A percentile compares a stretch with the other conserved stretches of the same genome.
phyloP scores from a whole-genome alignment of 2,888 invertebrate genomes.

The Koerneria pararmatus region DNA sequence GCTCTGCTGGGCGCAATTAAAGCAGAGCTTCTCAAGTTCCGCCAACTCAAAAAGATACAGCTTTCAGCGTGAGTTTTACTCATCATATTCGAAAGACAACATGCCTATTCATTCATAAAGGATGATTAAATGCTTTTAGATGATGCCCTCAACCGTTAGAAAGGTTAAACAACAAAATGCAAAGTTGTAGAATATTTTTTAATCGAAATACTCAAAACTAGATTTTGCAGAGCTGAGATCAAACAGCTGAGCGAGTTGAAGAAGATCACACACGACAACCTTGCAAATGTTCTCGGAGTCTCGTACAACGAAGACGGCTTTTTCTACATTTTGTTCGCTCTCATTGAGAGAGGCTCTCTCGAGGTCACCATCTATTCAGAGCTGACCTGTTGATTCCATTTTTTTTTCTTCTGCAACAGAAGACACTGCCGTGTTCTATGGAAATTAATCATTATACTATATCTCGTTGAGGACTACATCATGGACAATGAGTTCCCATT shows the following conservation, averaged over 20 bases:
- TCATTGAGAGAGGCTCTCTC: conserved; percentile 51
- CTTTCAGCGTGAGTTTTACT: conserved; percentile 37
- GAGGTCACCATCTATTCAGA: no score
- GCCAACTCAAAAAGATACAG: conserved; percentile 41
- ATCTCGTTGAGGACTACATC: conserved; percentile 43
- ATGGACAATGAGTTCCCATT: conserved; percentile 48
- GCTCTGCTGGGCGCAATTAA: conserved; percentile 48
- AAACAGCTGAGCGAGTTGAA: conserved; percentile 47
- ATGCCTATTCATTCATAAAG: no score
- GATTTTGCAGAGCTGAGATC: conserved; percentile 33
- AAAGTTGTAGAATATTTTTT: not conserved
- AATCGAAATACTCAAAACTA: not conserved
- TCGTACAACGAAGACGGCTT: conserved; percentile 45
- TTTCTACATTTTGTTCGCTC: conserved; percentile 43
- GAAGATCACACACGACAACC: conserved; percentile 51
- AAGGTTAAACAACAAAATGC: not conserved
- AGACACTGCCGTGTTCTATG: not conserved
- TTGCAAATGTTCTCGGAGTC: conserved; percentile 47
- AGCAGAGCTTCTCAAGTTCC: conserved; percentile 47
- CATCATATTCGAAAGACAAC: no score
- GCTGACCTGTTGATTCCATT: not conserved
- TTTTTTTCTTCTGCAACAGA: not conserved
- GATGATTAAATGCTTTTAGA: no score
- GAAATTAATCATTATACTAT: not conserved
- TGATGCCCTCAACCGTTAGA: no score